Percentiles rank a stretch among this genome's conserved stretches.
Conservation (phyloP, 2,888 invertebrate species). For the Corythucha ciliata region DNA sequence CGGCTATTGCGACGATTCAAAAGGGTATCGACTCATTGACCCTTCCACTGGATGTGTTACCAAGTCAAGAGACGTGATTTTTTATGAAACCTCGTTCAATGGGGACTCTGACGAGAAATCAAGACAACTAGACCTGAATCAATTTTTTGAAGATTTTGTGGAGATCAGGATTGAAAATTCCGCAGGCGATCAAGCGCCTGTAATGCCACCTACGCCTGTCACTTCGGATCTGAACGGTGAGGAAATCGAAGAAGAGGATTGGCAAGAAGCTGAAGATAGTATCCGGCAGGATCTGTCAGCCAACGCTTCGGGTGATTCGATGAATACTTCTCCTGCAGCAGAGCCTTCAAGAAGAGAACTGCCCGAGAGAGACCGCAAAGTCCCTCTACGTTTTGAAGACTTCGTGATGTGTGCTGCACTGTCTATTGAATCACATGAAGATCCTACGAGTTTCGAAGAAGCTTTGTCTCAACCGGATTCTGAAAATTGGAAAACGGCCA, state of each 20-base stretch:
- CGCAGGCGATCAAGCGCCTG: not conserved
- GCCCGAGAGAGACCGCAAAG: slow-evolving; percentile 3
- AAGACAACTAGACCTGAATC: not conserved
- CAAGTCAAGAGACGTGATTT: not conserved
- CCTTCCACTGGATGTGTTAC: not conserved
- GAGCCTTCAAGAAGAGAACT: slow-evolving; percentile 2
- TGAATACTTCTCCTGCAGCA: not conserved
- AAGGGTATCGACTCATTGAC: slow-evolving; percentile 15
- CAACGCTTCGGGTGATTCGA: not conserved
- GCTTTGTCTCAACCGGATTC: slow-evolving; percentile 5
- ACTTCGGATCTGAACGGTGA: not conserved
- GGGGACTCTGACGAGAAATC: not conserved
- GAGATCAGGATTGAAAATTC: not conserved
- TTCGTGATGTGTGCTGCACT: slow-evolving; percentile 9
- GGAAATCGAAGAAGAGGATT: not conserved
- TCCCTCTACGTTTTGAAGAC: slow-evolving; percentile 3
- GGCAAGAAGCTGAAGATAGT: slow-evolving; percentile 5
- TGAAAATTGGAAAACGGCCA: slow-evolving; percentile 11
- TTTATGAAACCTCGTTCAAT: not conserved
- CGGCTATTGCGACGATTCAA: slow-evolving; percentile 14
- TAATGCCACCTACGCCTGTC: slow-evolving; percentile 4
- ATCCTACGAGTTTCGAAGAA: slow-evolving; percentile 5
- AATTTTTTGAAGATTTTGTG: not conserved
- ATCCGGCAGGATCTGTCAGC: not conserved
- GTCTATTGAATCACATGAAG: slow-evolving; percentile 1